Conservation (phyloP, 1,140 invertebrate genomes). For the Ruditapes philippinarum region DNA sequence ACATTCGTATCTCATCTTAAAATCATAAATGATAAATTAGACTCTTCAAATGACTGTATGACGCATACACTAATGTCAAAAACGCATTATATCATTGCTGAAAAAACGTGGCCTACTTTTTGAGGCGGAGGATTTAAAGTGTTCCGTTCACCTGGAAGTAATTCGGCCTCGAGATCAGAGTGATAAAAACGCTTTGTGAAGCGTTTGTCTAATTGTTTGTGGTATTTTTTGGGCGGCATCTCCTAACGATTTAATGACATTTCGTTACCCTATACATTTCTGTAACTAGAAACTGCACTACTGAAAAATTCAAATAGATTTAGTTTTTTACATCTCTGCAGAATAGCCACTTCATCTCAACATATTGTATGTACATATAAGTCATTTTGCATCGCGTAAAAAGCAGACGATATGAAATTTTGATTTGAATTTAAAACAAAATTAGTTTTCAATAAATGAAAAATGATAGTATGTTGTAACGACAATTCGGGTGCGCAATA, state of each 20-base stretch:
- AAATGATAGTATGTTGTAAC: too few species aligned
- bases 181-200: conserved; percentile 46
- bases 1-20: background rate
- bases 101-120: conserved; percentile 32
- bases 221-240: conserved; percentile 39
- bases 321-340: too few species aligned
- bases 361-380: too few species aligned
- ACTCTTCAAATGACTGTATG: conserved; percentile 31
- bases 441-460: too few species aligned
- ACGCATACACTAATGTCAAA: conserved; percentile 38
- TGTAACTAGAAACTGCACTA: background rate
- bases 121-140: conserved; percentile 16
- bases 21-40: conserved; percentile 37
- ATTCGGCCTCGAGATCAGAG: conserved; percentile 12
- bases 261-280: background rate
- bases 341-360: too few species aligned
- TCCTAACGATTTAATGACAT: conserved; percentile 45
- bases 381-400: too few species aligned
- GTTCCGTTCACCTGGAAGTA: conserved; percentile 50
- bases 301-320: background rate
- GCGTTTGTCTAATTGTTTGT: conserved; percentile 26
- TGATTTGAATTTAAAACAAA: too few species aligned
- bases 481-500: too few species aligned
- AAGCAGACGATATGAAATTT: too few species aligned
- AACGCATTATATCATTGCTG: conserved; percentile 24